A percentile compares a stretch with the other conserved stretches of the same genome.
These are phyloP conservation scores for Gobionotothen gibberifrons DNA, from an alignment of 2,797 vertebrate genomes.

Conservation along the genomic window DNA sequence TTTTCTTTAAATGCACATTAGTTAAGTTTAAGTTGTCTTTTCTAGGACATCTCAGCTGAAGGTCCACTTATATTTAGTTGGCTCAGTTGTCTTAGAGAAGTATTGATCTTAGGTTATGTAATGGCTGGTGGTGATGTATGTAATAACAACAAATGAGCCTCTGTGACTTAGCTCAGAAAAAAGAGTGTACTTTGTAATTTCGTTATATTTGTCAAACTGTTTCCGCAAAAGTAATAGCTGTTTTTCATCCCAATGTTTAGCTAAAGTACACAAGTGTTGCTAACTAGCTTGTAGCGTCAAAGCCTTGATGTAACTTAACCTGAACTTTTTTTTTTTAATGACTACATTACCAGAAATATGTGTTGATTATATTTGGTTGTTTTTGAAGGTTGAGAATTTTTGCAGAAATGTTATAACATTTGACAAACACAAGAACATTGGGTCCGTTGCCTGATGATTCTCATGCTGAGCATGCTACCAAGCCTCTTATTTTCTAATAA, in stretches of 20 bases:
- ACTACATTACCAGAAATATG: background rate
- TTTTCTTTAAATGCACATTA: too few relatives aligned
- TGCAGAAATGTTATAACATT: background rate
- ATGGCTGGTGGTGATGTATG: background rate
- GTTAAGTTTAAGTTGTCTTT: too few relatives aligned
- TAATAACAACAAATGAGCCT: background rate
- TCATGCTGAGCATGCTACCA: background rate
- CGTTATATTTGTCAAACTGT: background rate
- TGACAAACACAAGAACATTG: background rate
- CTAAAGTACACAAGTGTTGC: background rate
- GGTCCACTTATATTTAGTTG: background rate
- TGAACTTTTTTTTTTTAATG: background rate
- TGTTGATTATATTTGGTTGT: background rate
- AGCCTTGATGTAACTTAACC: too few relatives aligned
- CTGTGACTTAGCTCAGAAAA: background rate
- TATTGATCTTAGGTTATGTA: too few relatives aligned
- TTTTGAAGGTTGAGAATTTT: background rate
- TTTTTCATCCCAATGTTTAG: too few relatives aligned
- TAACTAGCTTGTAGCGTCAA: background rate
- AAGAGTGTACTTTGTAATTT: background rate
- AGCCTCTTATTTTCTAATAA: constrained; percentile 12
- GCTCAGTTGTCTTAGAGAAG: constrained; percentile 8
- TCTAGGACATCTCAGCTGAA: too few relatives aligned
- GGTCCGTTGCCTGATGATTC: background rate
- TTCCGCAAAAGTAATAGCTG: background rate